Evolutionary conservation across 2,113 vertebrate genomes (phyloP), one percentile per base, ranked within the genome.

Genomic region (Petrocephalus microphthalmus): DNA sequence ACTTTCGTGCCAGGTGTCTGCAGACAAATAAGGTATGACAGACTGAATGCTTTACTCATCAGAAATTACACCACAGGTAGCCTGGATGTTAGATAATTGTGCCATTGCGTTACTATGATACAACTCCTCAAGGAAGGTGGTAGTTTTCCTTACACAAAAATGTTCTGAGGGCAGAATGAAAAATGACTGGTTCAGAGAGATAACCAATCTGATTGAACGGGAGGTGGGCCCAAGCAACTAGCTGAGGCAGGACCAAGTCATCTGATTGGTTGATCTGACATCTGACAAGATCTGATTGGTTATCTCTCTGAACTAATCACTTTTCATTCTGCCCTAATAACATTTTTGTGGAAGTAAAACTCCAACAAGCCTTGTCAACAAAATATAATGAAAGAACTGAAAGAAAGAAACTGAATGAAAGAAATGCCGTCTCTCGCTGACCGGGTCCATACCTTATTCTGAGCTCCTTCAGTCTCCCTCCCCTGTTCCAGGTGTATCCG

Each of bases 1-100:
- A 99, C 89, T 98, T 99, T 90, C 96, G 96, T 87, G 95, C 94
- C 88, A 99, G 88, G 56, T 96, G 95, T 71, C 97, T 99, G 91
- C 49, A 94, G 94, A 22, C 88, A 53, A 94, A 25, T 71, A 74
- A 19, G 10, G 20, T 33, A 53, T 33, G 51, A 53, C 22, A 29
- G 15, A 7, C 15, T 78, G 29, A 78, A 6, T 42, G 15, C 33
- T 42, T 78, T 42, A 7, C 71, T 78, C 37, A 37, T 42, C 11
- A 13, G 33, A 2, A 42, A 7, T 42, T 19, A 78, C 71, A 78
- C 5, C 29, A 42, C 33, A 42, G 71, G 33, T 10, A 78, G 33
- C 17, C 33, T 42, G 71, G 33, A 13, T 13, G 29, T 6, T 78
- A 54, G 53, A 2, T 2, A 54, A 5, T 54, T 54, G 53, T 15